Evolutionary conservation across 2,113 vertebrate species (phyloP).

Genomic region (Phyllostomus hastatus): DNA sequence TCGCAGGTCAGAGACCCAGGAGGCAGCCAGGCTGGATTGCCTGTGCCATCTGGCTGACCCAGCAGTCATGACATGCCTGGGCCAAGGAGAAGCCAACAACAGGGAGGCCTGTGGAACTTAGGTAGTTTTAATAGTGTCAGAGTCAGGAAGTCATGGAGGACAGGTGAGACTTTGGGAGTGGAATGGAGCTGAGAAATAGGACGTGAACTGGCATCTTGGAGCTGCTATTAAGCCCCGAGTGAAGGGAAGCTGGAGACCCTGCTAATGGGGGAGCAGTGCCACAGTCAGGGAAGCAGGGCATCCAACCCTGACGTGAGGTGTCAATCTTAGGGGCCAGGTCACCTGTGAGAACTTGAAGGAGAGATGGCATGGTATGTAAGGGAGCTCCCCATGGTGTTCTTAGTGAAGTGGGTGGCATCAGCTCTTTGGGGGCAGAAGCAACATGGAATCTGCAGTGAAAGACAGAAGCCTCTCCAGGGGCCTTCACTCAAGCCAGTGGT

Average conservation of each 20-base stretch:
- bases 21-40: background rate
- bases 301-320: background rate
- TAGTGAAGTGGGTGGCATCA: background rate
- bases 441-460: background rate
- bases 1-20: background rate
- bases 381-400: background rate
- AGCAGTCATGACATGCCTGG: rapidly evolving
- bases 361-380: background rate
- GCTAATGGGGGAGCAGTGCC: too few species aligned
- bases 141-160: background rate
- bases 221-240: background rate
- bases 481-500: background rate
- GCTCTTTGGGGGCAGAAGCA: rapidly evolving
- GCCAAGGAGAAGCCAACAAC: background rate
- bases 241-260: background rate
- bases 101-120: background rate
- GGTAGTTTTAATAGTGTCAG: background rate
- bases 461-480: background rate
- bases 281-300: background rate
- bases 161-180: background rate
- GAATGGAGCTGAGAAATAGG: background rate
- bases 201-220: background rate
- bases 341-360: background rate
- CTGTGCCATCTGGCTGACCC: background rate
- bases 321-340: background rate